Evolutionary conservation across 2,797 vertebrate genomes (phyloP), one percentile per base, ranked within the genome.

Genomic region (Scleropages formosus): DNA sequence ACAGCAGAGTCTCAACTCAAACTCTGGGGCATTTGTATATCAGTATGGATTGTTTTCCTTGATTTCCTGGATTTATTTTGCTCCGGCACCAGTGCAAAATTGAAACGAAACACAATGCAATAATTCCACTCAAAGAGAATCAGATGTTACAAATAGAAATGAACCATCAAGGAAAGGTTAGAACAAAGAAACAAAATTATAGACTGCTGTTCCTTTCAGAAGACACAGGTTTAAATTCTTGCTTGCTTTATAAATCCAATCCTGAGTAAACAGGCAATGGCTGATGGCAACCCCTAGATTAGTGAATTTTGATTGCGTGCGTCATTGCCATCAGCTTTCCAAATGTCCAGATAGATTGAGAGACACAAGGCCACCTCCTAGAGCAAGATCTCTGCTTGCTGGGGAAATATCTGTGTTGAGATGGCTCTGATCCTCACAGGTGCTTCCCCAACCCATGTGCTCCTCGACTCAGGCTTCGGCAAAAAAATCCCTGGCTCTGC

Each of bases 401-500:
- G 9, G 24, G 22, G 61, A 59, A 6, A 6, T 16, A 39, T 39
- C 31, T 39, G 31, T 39, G 31, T 31, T 31, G 39, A 31, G 2
- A 39, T 31, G 39, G 6, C 31, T 39, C 18, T 16, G 15, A 0
- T 6, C 49, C 56, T n/a, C 47, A n/a, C 72, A 53, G 60, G 59
- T 51, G 47, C 22, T 16, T 24, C 62, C 62, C 11, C 3, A 16
- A 1, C n/a, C 8, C 44, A 0, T 11, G 24, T 49, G 63, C 18
- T 66, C 39, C 65, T 22, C n/a, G 12, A 10, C 13, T 27, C 10
- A 9, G 70, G 77, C 80, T 81, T 77, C 18, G 69, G 65, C 20
- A 71, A 71, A n/a, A 82, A 78, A 75, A 78, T 77, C 76, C 8
- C 77, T 75, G 78, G 74, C 82, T 78, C 70, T 39, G 63, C 79